Base-by-base conservation (phyloP, 2,888 invertebrate genomes). In the Alsophila aescularia region DNA sequence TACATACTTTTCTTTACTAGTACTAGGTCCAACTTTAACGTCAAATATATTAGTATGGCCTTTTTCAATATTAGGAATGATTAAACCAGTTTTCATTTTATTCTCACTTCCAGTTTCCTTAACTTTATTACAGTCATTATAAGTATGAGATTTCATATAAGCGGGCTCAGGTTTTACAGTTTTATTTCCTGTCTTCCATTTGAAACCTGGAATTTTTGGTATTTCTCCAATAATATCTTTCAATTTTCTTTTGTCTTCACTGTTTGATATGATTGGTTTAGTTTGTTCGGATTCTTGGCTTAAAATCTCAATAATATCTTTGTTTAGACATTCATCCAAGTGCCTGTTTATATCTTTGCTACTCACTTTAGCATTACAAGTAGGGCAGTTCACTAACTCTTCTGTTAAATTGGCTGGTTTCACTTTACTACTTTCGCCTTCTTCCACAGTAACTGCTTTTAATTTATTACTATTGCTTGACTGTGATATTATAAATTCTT, bases 321-420 rank as follows among this genome's bases (percentile, higher is more conserved):
- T 87, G 62, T 88, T 90, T 10, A 92, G 70, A 71, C 92, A 92
- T 72, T 87, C 86, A 73, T 92, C 90, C 65, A 92, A 66, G 70
- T 92, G 92, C 39, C 53, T 68, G 60, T 93, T 91, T 58, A 93
- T 90, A 58, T 77, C 66, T 39, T 65, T 65, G 55, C 66, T 72
- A 34, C 65, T 66, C 21, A 93, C 67, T 67, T 79, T 75, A 8
- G 50, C 41, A 56, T 77, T 79, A 71, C 94, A 94, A 49, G 92
- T 75, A 7, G 93, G 93, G 73, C 94, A 94, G 29, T 84, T 71
- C 1, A 91, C 84, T 55, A 75, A 60, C 14, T 73, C 56, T 8
- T 47, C 31, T 35, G 70, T 61, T 18, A 62, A 49, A 27, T 64
- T 42, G 10, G 72, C 63, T 21, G 69, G 70, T 47, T 72, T 66